Evolutionary conservation across 2,113 vertebrate genomes (phyloP).

Genomic region (Alouatta palliata): DNA sequence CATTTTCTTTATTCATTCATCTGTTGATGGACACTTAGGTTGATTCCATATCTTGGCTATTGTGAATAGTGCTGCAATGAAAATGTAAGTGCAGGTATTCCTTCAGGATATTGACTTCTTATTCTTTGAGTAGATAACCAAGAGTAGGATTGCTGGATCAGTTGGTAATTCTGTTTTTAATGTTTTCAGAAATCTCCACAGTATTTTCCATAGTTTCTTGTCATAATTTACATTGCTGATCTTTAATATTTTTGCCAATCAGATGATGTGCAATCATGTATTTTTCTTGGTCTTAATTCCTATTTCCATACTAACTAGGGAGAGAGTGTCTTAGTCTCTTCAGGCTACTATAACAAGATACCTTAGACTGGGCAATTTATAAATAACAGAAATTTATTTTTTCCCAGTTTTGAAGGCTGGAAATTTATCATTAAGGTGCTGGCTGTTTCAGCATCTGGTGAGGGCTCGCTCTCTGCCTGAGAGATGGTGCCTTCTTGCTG

Average conservation of each 20-base stretch:
- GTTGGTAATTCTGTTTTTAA: background rate
- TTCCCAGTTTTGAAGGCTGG: background rate
- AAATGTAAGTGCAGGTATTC: background rate
- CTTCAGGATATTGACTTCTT: background rate
- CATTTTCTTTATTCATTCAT: background rate
- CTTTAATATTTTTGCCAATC: background rate
- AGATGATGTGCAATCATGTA: background rate
- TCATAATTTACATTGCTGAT: background rate
- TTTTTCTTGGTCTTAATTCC: background rate
- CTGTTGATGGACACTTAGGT: background rate
- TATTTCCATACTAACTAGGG: background rate
- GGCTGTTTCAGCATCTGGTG: background rate
- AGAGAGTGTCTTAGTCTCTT: background rate
- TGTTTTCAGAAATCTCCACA: background rate
- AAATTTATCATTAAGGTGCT: background rate
- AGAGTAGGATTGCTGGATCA: background rate
- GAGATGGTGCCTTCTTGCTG: background rate
- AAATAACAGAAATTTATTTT: background rate
- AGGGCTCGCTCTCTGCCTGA: background rate
- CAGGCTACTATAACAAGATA: background rate
- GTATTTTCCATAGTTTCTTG: background rate
- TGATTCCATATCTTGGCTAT: background rate
- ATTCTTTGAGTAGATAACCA: background rate
- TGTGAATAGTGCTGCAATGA: background rate
- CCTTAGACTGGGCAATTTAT: background rate